Percentiles rank a stretch among this genome's conserved stretches.
Conservation (phyloP, 2,888 invertebrate genomes). For the Sinopyrophorus schimmeli region DNA sequence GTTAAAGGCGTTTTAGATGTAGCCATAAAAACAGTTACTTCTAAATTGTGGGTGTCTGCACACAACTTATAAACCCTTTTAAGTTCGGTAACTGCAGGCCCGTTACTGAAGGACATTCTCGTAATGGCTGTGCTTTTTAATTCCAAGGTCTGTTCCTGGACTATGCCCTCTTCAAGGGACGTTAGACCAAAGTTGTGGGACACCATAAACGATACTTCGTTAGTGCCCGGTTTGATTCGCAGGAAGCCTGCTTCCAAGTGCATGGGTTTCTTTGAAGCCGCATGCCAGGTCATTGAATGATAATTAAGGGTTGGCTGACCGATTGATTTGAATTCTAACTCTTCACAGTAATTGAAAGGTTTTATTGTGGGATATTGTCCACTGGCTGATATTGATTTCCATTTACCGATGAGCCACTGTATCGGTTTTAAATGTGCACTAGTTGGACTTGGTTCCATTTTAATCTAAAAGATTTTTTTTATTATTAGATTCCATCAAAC, state of each 20-base stretch:
- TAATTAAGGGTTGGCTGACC: slow-evolving; percentile 68
- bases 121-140: slow-evolving; percentile 57
- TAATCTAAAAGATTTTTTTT: background rate
- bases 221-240: slow-evolving; percentile 60
- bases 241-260: slow-evolving; percentile 67
- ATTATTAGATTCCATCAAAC: too few relatives aligned
- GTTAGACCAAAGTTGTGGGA: slow-evolving; percentile 67
- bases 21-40: slow-evolving; percentile 60
- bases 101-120: slow-evolving; percentile 60
- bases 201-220: slow-evolving; percentile 59
- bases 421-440: slow-evolving; percentile 61
- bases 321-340: slow-evolving; percentile 60
- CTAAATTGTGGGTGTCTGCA: slow-evolving; percentile 48
- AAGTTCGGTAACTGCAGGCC: slow-evolving; percentile 58
- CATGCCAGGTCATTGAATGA: slow-evolving; percentile 58
- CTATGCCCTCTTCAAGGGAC: slow-evolving; percentile 62
- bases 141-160: slow-evolving; percentile 45
- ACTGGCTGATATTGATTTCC: slow-evolving; percentile 59
- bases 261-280: slow-evolving; percentile 61
- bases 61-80: slow-evolving; percentile 53
- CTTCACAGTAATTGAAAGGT: slow-evolving; percentile 62
- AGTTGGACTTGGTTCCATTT: slow-evolving; percentile 38
- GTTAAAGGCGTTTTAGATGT: too few relatives aligned
- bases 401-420: slow-evolving; percentile 64
- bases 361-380: slow-evolving; percentile 63